Evolutionary conservation across 2,113 vertebrate species (phyloP).

Genomic region (Pardalotus punctatus): DNA sequence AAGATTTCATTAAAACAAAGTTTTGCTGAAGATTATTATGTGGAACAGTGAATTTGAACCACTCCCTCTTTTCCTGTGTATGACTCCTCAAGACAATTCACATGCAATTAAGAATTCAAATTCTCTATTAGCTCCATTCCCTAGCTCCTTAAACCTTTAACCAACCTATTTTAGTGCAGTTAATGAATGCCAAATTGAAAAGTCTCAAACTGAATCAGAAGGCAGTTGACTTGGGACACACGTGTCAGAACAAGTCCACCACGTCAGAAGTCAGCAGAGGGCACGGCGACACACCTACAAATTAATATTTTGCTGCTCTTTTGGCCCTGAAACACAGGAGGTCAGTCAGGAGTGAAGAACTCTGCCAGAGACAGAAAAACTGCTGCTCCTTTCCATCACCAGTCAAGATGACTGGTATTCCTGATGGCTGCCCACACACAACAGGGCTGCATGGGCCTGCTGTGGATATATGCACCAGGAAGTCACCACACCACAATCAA

Average conservation of each 20-base stretch:
- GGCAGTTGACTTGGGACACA: not conserved
- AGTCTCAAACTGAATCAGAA: not conserved
- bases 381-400: not conserved
- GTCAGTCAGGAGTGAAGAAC: not conserved
- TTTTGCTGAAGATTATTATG: not conserved
- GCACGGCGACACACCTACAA: not conserved
- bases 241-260: not conserved
- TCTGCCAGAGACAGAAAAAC: not conserved
- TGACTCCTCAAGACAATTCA: not conserved
- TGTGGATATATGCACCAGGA: accelerated
- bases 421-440: not conserved
- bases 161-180: not conserved
- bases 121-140: not conserved
- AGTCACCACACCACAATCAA: not conserved
- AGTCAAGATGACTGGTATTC: not conserved
- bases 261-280: not conserved
- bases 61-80: not conserved
- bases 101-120: constrained; percentile 6
- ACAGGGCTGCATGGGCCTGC: not conserved
- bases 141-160: not conserved
- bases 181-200: not conserved
- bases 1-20: not conserved
- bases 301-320: not conserved
- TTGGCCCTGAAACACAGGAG: not conserved
- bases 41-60: not conserved